Evolutionary conservation across 2,797 vertebrate species (phyloP).

Genomic region (Cheirogaleus major): DNA sequence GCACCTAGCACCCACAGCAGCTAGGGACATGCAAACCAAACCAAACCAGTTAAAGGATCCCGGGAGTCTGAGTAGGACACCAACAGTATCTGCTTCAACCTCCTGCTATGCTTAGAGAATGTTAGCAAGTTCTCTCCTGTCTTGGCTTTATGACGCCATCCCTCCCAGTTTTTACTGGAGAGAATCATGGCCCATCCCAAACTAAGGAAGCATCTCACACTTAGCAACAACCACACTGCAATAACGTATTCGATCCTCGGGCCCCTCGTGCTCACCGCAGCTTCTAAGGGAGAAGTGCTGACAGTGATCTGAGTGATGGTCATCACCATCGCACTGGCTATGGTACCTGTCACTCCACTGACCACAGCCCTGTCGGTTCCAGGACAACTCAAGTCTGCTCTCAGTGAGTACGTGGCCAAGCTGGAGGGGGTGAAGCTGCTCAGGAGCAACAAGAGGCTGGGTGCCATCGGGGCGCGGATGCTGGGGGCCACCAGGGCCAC

Average conservation of each 20-base stretch:
- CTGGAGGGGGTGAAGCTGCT: slow-evolving; percentile 91
- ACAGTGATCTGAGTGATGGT: background rate
- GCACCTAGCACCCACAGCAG: background rate
- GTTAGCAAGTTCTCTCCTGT: background rate
- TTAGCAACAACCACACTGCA: background rate
- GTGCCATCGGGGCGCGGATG: slow-evolving; percentile 88
- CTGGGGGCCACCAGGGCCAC: slow-evolving; percentile 90
- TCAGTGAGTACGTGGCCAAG: slow-evolving; percentile 90
- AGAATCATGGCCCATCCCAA: background rate
- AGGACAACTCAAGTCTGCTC: slow-evolving; percentile 90
- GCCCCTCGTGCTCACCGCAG: background rate
- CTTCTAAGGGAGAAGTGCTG: background rate
- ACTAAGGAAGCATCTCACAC: background rate
- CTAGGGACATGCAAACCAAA: background rate
- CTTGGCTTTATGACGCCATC: background rate
- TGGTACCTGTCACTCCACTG: background rate
- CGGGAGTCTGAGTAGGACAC: background rate
- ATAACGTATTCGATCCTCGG: background rate
- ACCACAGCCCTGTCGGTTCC: slow-evolving; percentile 56
- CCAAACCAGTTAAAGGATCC: background rate
- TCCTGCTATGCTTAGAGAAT: background rate
- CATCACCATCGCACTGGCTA: background rate
- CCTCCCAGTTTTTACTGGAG: background rate
- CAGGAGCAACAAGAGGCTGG: slow-evolving; percentile 90
- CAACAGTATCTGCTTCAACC: too few relatives aligned